Evolutionary conservation across 2,113 vertebrate genomes (phyloP), one percentile per base, ranked within the genome.

Genomic region (Tilapia sparmanii): DNA sequence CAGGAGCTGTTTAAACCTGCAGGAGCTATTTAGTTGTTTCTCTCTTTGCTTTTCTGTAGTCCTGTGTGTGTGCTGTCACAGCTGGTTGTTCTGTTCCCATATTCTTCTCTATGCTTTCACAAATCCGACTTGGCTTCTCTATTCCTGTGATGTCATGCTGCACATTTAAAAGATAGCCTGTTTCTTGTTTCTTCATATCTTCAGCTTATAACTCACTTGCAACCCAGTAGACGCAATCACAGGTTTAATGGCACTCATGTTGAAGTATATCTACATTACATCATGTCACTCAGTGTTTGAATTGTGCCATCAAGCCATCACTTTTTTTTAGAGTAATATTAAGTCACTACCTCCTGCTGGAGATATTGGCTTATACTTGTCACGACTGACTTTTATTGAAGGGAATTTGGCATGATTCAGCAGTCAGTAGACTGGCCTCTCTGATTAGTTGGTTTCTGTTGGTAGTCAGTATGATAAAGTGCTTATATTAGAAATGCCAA

Each of bases 401-500:
- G 53, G 31, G 19, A 40, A 35, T 83, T 81, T 1, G 33, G 47
- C 9, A 55, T 71, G 33, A 91, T 82, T 84, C 80, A 71, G 66
- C 33, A 57, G 53, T 83, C 63, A 13, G 59, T 50, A 80, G 79
- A 79, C 82, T 80, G 31, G 54, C 26, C 84, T n/a, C 80, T 61
- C 85, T 81, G 52, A 87, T 89, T 81, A 83, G 88, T 61, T 82
- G 12, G 85, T 86, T 88, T 89, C 82, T 63, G 82, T 91, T 86
- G 19, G 1, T 29, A 73, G 83, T 50, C 66, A 33, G 22, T 45
- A 26, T 83, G 82, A 93, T 90, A 82, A 81, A 92, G 71, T 89
- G 71, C 76, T 89, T 81, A 73, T 86, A 83, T 57, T 57, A 40
- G 54, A 86, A 86, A 45, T 61, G 71, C 82, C 85, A 88, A 76